Base-by-base conservation (phyloP, 2,797 vertebrate species). In the Helostoma temminkii region DNA sequence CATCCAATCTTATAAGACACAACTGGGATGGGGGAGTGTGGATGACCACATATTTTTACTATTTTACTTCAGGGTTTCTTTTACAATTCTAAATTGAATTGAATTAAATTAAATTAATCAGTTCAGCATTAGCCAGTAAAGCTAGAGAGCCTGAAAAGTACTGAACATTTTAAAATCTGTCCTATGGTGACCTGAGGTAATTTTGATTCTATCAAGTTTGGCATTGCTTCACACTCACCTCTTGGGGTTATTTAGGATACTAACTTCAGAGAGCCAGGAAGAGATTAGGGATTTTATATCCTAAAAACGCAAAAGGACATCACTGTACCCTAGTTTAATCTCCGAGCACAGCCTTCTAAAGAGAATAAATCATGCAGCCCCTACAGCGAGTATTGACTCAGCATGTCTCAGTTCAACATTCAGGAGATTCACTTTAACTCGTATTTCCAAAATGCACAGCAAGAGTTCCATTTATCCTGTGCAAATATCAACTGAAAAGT, bases 401-500 rank as follows among this genome's bases (percentile, higher is more conserved):
- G 91, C 90, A 93, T 88, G 41, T 42, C 41, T 42, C 41, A 45
- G 42, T 19, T 45, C 91, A 89, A 94, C 94, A 94, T 93, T 93
- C 93, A 93, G 92, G 92, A 92, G 87, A 87, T 89, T 91, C 84
- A 90, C 79, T 89, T 78, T 82, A 82, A 92, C 88, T 84, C 81
- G 85, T 84, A 88, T 85, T 86, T 83, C 81, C 87, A 83, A 91
- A n/a, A 91, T 88, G 92, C 94, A 95, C 94, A 94, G 93, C 88
- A 93, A 92, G 81, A 92, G 88, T 88, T 86, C 88, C 73, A 83
- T 91, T 88, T 81, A 90, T 91, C 92, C 93, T 95, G 94, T 95
- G 94, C 94, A 95, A 94, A 95, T 91, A 92, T 91, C 75, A 92
- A 91, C 83, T 80, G 85, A 92, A 91, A 85, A 89, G 87, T 92